Percentiles rank a stretch among this genome's conserved stretches.
Conservation (phyloP, 2,113 vertebrate genomes). For the Pedetes capensis region DNA sequence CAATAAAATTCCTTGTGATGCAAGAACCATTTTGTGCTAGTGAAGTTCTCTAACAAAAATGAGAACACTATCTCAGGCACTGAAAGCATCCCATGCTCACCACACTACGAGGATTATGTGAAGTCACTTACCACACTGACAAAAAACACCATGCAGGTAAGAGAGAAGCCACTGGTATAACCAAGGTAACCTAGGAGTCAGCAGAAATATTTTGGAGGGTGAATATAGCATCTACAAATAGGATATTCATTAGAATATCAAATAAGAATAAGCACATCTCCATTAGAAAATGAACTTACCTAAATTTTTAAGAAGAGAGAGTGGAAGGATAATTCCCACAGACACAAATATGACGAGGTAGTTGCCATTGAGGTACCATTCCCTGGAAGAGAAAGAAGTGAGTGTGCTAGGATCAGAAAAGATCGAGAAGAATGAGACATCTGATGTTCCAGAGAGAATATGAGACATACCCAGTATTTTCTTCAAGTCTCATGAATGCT, state of each 20-base stretch:
- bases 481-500: conserved; percentile 91
- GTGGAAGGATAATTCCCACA: conserved; percentile 92
- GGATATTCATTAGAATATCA: conserved; percentile 31
- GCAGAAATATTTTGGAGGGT: conserved; percentile 64
- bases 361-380: conserved; percentile 97
- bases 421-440: not conserved
- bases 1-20: not conserved
- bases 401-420: not conserved
- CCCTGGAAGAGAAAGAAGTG: conserved; percentile 82
- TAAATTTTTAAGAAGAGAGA: conserved; percentile 95
- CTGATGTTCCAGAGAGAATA: not conserved
- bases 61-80: not conserved
- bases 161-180: conserved; percentile 97
- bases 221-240: conserved; percentile 44
- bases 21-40: not conserved
- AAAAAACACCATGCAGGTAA: conserved; percentile 98
- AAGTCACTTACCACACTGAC: conserved; percentile 91
- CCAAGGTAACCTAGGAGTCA: conserved; percentile 93
- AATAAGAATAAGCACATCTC: conserved; percentile 12
- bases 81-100: not conserved
- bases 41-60: conserved; percentile 1
- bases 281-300: conserved; percentile 84
- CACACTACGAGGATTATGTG: not conserved
- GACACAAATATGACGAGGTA: conserved; percentile 96
- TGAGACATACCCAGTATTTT: conserved; percentile 89